Evolutionary conservation across 2,113 vertebrate genomes (phyloP).

Genomic region (Notothenia rossii): DNA sequence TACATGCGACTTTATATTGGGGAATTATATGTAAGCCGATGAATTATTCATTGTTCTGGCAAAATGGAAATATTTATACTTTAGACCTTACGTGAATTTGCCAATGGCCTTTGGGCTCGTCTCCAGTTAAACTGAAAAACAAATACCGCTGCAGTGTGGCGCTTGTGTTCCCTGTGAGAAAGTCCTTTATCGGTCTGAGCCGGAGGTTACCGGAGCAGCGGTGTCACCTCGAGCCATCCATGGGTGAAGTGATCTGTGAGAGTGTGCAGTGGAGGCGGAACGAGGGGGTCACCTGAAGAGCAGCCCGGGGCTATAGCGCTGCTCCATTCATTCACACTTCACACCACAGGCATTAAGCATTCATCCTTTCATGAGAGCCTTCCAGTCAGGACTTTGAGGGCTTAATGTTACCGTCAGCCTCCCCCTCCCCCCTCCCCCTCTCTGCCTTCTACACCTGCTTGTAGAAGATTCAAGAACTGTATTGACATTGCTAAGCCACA

Average conservation of each 20-base stretch:
- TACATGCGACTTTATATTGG: background rate
- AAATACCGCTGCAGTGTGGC: background rate
- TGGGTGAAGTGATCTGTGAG: constrained; percentile 45
- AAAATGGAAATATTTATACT: background rate
- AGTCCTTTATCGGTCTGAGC: background rate
- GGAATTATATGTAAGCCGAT: background rate
- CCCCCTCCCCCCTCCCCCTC: background rate
- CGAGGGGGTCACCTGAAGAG: constrained; percentile 68
- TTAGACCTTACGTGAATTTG: background rate
- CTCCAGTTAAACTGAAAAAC: background rate
- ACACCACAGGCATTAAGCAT: constrained; percentile 66
- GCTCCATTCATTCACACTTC: constrained; percentile 50
- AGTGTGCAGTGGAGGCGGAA: constrained; percentile 22
- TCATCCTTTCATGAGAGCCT: constrained; percentile 55
- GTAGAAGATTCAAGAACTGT: too few species aligned
- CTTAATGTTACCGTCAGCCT: constrained; percentile 37
- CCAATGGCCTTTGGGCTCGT: background rate
- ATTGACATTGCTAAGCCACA: too few species aligned
- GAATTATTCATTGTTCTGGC: background rate
- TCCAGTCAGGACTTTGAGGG: constrained; percentile 56
- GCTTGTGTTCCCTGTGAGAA: background rate
- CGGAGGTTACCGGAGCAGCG: constrained; percentile 34
- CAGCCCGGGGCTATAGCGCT: constrained; percentile 59
- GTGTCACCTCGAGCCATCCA: constrained; percentile 49
- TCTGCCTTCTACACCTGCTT: background rate